Percentiles rank a stretch among this genome's conserved stretches.
Conservation (phyloP, 2,113 vertebrate species). For the Haplochromis burtoni region DNA sequence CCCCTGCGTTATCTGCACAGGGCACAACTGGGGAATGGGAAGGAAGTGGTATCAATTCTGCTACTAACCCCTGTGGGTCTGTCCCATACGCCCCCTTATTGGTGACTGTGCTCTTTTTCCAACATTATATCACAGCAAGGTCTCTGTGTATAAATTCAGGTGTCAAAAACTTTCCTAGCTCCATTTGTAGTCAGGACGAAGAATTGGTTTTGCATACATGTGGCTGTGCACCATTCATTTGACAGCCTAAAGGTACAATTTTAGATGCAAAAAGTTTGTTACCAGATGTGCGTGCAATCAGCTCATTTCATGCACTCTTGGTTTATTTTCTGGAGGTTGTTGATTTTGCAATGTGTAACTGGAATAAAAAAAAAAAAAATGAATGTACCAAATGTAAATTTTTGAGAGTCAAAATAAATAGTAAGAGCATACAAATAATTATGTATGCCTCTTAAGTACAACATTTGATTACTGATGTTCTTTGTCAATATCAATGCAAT, state of each 20-base stretch:
- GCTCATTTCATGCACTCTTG: conserved; percentile 10
- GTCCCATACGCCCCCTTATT: conserved; percentile 29
- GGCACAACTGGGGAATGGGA: not conserved
- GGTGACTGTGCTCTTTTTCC: not conserved
- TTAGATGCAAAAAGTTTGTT: not conserved
- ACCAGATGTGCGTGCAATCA: conserved; percentile 17
- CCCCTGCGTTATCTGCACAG: conserved; percentile 27
- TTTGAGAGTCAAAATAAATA: not conserved
- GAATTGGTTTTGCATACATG: not conserved
- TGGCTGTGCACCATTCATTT: not conserved
- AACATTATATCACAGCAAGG: not conserved
- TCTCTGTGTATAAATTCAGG: not conserved
- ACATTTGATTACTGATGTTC: not conserved
- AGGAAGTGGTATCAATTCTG: conserved; percentile 43
- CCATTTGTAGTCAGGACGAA: not conserved
- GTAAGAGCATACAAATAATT: not conserved
- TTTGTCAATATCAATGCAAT: not conserved
- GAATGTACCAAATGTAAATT: not conserved
- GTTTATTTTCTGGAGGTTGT: conserved; percentile 3
- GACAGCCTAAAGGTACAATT: conserved; percentile 10
- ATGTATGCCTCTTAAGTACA: not conserved
- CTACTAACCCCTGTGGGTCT: not conserved
- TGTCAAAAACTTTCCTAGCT: not conserved
- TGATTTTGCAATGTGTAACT: not conserved
- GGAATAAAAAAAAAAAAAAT: not conserved